Conservation (phyloP, 2,797 vertebrate species). For the Hyperoplus lanceolatus region DNA sequence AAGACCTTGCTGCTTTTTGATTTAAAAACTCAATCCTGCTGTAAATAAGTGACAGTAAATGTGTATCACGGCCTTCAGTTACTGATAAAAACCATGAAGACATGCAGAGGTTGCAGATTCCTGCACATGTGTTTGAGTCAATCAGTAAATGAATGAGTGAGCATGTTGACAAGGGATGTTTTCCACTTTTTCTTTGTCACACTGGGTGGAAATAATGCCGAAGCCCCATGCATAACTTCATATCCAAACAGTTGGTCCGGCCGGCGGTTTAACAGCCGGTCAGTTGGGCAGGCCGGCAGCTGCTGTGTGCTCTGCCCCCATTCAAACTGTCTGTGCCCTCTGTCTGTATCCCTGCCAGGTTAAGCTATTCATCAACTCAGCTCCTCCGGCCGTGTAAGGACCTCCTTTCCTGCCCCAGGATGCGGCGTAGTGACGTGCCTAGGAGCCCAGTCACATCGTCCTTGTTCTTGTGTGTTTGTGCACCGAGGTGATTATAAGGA, state of each 20-base stretch:
- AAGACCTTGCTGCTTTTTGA: not conserved
- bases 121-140: slow-evolving; percentile 21
- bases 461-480: slow-evolving; percentile 81
- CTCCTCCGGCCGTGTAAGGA: slow-evolving; percentile 51
- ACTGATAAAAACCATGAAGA: slow-evolving; percentile 10
- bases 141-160: slow-evolving; percentile 19
- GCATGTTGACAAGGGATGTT: slow-evolving; percentile 18
- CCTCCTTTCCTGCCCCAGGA: slow-evolving; percentile 86
- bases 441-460: slow-evolving; percentile 62
- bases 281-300: slow-evolving; percentile 42
- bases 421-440: slow-evolving; percentile 72
- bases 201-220: slow-evolving; percentile 34
- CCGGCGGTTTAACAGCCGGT: not conserved
- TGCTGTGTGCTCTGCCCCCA: slow-evolving; percentile 31
- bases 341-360: slow-evolving; percentile 41
- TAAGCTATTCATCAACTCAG: slow-evolving; percentile 58
- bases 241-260: slow-evolving; percentile 18
- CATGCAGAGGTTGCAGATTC: slow-evolving; percentile 2
- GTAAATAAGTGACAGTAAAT: slow-evolving; percentile 30
- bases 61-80: slow-evolving; percentile 5
- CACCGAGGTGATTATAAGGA: slow-evolving; percentile 79
- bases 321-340: slow-evolving; percentile 40
- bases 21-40: not conserved
- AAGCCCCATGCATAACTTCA: slow-evolving; percentile 24
- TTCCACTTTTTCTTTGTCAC: slow-evolving; percentile 21